These are phyloP conservation scores for Hafferia zeledoni DNA, from an alignment of 2,797 vertebrate genomes.

Conservation along the genomic window DNA sequence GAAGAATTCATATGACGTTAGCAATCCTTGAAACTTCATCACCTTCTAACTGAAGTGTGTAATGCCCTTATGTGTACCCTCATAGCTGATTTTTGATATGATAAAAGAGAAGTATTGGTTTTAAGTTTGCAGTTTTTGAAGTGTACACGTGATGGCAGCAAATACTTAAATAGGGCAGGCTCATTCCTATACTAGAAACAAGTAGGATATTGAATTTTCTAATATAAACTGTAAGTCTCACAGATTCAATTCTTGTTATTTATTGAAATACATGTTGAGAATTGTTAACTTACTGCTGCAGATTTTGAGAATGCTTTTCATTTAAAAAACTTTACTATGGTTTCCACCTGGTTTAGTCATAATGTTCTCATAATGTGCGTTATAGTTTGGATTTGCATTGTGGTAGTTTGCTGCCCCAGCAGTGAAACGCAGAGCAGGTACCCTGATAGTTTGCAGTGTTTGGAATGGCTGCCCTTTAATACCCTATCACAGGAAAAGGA, in stretches of 20 bases:
- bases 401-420: not conserved
- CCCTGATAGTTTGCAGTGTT: not conserved
- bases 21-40: not conserved
- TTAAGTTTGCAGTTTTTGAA: conserved; percentile 42
- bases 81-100: not conserved
- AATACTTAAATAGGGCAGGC: conserved; percentile 15
- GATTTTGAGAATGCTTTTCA: not conserved
- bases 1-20: not conserved
- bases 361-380: not conserved
- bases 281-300: not conserved
- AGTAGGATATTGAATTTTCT: not conserved
- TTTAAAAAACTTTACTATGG: not conserved
- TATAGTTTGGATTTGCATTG: not conserved
- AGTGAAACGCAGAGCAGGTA: not conserved
- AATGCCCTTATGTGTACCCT: not conserved
- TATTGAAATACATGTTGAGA: not conserved
- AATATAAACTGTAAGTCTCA: not conserved
- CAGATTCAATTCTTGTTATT: not conserved
- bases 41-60: not conserved
- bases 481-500: not conserved
- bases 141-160: conserved; percentile 75
- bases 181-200: not conserved
- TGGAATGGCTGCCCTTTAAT: not conserved
- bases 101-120: not conserved
- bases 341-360: not conserved